These are phyloP conservation scores for Phalanger gymnotis DNA, from an alignment of 2,797 vertebrate genomes.

Conservation along the genomic window DNA sequence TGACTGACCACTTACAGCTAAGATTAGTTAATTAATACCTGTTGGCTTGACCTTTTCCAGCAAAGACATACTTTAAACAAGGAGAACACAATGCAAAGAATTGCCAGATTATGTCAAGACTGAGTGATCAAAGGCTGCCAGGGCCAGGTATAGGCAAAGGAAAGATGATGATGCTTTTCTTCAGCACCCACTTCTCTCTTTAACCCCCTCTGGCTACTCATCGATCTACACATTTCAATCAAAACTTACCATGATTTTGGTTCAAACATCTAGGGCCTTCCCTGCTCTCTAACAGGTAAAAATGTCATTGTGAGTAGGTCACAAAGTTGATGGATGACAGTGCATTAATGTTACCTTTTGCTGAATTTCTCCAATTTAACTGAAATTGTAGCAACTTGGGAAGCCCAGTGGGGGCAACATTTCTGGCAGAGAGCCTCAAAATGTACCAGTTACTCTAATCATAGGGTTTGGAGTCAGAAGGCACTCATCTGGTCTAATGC, in stretches of 20 bases:
- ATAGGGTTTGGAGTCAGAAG: neutral
- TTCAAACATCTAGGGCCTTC: neutral
- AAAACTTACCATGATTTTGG: neutral
- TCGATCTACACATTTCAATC: neutral
- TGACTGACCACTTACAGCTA: neutral
- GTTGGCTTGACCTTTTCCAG: neutral
- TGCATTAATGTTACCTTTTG: neutral
- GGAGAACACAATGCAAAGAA: neutral
- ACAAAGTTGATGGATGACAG: neutral
- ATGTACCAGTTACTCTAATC: neutral
- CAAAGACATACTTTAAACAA: neutral
- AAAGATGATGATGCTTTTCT: neutral
- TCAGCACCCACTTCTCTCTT: neutral
- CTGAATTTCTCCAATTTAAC: neutral
- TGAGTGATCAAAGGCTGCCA: neutral
- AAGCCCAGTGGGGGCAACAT: neutral
- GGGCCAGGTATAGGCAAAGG: neutral
- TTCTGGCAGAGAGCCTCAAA: neutral
- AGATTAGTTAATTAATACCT: neutral
- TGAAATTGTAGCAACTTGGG: neutral
- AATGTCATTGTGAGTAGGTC: neutral
- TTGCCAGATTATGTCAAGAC: neutral
- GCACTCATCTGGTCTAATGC: neutral
- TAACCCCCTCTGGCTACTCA: neutral
- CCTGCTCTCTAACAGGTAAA: neutral